These are phyloP conservation scores for Peromyscus polionotus DNA, from an alignment of 2,113 vertebrate genomes.

Conservation along the genomic window DNA sequence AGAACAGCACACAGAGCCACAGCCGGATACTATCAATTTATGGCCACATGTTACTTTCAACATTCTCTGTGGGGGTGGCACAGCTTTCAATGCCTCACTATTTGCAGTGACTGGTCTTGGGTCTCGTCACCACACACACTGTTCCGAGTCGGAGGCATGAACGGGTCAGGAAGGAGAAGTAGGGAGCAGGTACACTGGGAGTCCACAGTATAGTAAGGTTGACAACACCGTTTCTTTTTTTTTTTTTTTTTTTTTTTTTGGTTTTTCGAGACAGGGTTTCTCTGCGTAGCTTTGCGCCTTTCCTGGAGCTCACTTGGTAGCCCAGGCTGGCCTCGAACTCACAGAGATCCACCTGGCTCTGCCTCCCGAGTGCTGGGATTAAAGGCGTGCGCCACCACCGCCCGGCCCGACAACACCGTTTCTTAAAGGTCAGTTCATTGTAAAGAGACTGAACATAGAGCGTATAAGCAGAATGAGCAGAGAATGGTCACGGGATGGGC, in stretches of 20 bases:
- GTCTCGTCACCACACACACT: neutral
- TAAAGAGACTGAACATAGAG: neutral
- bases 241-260: too few relatives aligned
- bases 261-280: too few relatives aligned
- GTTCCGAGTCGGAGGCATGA: neutral
- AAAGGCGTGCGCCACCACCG: too few relatives aligned
- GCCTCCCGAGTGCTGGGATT: too few relatives aligned
- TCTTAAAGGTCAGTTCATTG: neutral
- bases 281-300: too few relatives aligned
- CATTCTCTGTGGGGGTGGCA: neutral
- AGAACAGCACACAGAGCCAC: neutral
- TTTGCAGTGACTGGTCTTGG: neutral
- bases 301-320: too few relatives aligned
- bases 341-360: too few relatives aligned
- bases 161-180: neutral
- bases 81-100: neutral
- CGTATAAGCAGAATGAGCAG: neutral
- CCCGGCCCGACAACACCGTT: too few relatives aligned
- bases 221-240: neutral
- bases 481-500: neutral
- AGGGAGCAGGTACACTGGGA: neutral
- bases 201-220: neutral
- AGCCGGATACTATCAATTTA: neutral
- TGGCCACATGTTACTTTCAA: neutral
- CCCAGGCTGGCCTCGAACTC: too few relatives aligned